Evolutionary conservation across 2,797 vertebrate species (phyloP).

Genomic region (Phrynocephalus vlangalii): DNA sequence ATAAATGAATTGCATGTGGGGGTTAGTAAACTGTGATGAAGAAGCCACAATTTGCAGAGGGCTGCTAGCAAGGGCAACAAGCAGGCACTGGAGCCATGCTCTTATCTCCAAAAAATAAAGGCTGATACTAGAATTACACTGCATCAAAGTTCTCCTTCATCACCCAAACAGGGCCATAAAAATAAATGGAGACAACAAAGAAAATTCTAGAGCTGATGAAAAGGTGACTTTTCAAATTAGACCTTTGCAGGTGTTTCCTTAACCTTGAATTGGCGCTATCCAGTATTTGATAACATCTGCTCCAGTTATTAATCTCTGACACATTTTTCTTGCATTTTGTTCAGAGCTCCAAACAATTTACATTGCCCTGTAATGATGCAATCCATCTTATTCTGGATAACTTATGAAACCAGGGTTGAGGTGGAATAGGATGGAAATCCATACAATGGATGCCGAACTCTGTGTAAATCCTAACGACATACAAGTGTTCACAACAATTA

Average conservation of each 20-base stretch:
- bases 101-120: neutral
- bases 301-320: constrained; percentile 21
- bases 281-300: neutral
- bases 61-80: no score
- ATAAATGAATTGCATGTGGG: no score
- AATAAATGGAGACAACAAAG: neutral
- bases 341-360: neutral
- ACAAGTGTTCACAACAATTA: neutral
- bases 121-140: neutral
- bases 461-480: neutral
- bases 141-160: neutral
- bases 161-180: neutral
- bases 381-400: constrained; percentile 6
- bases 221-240: neutral
- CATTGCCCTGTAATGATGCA: neutral
- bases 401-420: neutral
- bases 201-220: neutral
- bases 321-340: neutral
- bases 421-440: neutral
- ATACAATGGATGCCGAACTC: neutral
- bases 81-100: neutral
- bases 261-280: neutral
- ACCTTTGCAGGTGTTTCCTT: neutral
- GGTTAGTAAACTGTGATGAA: no score
- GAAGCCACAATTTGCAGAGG: no score